Base-by-base conservation (phyloP, 2,888 invertebrate species). In the Agrochola circellaris region DNA sequence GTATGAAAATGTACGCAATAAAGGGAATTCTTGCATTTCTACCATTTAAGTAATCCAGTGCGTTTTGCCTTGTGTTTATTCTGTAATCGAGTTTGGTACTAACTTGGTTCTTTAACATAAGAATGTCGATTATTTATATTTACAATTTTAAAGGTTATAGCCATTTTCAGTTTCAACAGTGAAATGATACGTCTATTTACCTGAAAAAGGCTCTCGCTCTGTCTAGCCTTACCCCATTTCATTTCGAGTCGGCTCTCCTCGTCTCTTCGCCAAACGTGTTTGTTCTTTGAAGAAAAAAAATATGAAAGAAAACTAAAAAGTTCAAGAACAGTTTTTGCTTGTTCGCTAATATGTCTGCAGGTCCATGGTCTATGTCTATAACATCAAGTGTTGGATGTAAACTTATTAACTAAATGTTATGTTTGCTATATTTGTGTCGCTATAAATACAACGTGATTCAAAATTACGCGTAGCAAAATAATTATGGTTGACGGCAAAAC, bases 51-150 rank as follows among this genome's bases (percentile, higher is more conserved):
- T 77, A 82, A 88, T 87, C 58, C 77, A 73, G 77, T 66, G 45
- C 71, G 23, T 72, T 79, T 84, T 75, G 66, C 88, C 85, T 87
- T 83, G 87, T 84, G 71, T 84, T 78, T 77, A 73, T 85, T 87
- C 70, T 81, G 56, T 83, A 80, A 82, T 73, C 75, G 73, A 81
- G 68, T 65, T 75, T 51, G 65, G 54, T 75, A 80, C 75, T 64
- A 73, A 81, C 60, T 78, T 45, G 23, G 62, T n/a, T n/a, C n/a
- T 79, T 77, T 83, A 71, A 77, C 74, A 78, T 81, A 82, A 81
- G n/a, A 79, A 84, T 83, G 81, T 83, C 75, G 73, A 73, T 80
- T 82, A 80, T 80, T 81, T 80, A 85, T 79, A 74, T 87, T 81
- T 80, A 73, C 78, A 73, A 68, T 66, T 56, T 67, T 75, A 62